Evolutionary conservation across 2,113 vertebrate genomes (phyloP).

Genomic region (Caranx ignobilis): DNA sequence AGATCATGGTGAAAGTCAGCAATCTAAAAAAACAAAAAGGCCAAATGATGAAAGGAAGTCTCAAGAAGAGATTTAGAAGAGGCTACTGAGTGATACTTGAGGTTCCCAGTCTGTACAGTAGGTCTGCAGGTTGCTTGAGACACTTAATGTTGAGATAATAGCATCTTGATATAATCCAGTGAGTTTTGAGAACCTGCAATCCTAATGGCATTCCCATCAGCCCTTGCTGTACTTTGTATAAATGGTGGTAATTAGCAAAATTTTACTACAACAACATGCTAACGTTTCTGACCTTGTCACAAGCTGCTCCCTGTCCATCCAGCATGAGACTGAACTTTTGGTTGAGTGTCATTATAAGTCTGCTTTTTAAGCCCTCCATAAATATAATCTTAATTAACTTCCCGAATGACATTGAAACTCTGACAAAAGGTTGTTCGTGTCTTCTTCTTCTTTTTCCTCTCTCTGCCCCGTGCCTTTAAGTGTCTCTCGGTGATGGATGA

Average conservation of each 20-base stretch:
- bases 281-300: neutral
- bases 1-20: too few relatives aligned
- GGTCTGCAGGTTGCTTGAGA: too few relatives aligned
- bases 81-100: too few relatives aligned
- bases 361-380: constrained; percentile 8
- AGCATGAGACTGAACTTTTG: neutral
- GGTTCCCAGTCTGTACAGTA: too few relatives aligned
- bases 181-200: neutral
- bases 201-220: neutral
- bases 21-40: too few relatives aligned
- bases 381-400: constrained; percentile 15
- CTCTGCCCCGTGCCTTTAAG: constrained; percentile 19
- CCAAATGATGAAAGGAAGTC: too few relatives aligned
- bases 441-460: constrained; percentile 14
- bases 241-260: neutral
- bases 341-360: neutral
- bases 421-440: constrained; percentile 15
- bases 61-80: too few relatives aligned
- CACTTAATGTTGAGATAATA: too few relatives aligned
- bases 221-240: neutral
- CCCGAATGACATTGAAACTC: constrained; percentile 45
- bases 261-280: neutral
- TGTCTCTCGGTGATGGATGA: constrained; percentile 70
- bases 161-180: too few relatives aligned
- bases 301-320: neutral